A percentile compares a stretch with the other conserved stretches of the same genome.
Evolutionary conservation across 2,797 vertebrate species (phyloP).

Genomic region (Acrossocheilus fasciatus): DNA sequence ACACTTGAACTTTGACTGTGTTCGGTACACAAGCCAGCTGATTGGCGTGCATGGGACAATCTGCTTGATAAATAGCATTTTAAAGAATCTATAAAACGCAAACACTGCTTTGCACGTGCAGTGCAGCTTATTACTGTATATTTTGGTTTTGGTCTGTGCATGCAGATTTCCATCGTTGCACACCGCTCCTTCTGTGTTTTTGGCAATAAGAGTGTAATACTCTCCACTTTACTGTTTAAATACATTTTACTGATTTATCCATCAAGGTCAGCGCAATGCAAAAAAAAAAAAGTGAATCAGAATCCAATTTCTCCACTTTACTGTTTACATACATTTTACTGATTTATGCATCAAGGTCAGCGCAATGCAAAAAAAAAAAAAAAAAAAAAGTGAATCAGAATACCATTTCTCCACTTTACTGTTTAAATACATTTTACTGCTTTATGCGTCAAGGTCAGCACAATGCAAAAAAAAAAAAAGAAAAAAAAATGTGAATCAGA

Average conservation of each 20-base stretch:
- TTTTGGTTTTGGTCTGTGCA: not conserved
- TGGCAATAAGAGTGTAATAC: not conserved
- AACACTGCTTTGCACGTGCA: not conserved
- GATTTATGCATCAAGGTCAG: not conserved
- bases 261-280: not conserved
- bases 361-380: not conserved
- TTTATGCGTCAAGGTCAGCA: not conserved
- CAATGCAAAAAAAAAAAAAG: not conserved
- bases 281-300: not conserved
- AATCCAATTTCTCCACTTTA: not conserved
- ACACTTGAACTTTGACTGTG: slow-evolving; percentile 44
- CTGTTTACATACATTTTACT: not conserved
- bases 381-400: too few species aligned
- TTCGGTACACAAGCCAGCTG: slow-evolving; percentile 16
- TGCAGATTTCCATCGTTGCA: not conserved
- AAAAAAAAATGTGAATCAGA: too few species aligned
- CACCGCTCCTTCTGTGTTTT: not conserved
- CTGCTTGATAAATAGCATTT: slow-evolving; percentile 10
- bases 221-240: not conserved
- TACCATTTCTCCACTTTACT: not conserved
- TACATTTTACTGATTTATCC: not conserved
- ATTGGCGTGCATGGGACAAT: not conserved
- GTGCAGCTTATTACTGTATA: not conserved
- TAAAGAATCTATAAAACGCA: not conserved
- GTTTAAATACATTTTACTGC: not conserved